Conservation (phyloP, 2,888 invertebrate species). For the Xylota sylvarum region DNA sequence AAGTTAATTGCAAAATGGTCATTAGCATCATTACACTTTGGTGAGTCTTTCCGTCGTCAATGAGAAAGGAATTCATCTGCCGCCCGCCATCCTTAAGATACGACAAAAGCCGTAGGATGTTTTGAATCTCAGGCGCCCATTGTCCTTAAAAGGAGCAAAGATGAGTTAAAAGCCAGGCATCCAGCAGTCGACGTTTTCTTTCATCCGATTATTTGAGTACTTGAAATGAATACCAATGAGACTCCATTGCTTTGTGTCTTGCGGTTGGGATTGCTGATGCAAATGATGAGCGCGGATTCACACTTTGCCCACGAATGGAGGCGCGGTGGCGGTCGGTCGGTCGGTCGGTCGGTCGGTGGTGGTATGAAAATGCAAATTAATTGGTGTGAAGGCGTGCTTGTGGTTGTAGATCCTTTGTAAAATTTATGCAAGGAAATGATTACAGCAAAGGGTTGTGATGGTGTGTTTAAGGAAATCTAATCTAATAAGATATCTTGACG, state of each 20-base stretch:
- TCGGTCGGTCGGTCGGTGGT: constrained; percentile 4
- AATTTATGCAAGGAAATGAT: background rate
- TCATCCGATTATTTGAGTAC: constrained; percentile 72
- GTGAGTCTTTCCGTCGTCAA: constrained; percentile 30
- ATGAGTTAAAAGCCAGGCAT: constrained; percentile 44
- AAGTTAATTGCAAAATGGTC: constrained; percentile 75
- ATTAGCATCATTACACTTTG: constrained; percentile 74
- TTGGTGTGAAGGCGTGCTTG: constrained; percentile 31
- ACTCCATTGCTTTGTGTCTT: constrained; percentile 27
- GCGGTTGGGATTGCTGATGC: constrained; percentile 59
- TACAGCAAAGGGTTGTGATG: background rate
- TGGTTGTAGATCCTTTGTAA: constrained; percentile 8
- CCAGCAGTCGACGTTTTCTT: constrained; percentile 59
- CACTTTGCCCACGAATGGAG: constrained; percentile 45
- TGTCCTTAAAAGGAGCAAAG: constrained; percentile 54
- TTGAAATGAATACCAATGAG: constrained; percentile 75
- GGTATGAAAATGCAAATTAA: constrained; percentile 57
- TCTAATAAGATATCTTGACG: background rate
- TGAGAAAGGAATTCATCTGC: background rate
- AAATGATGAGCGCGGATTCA: constrained; percentile 60
- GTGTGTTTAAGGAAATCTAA: background rate
- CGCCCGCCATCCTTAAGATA: background rate
- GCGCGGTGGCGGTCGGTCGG: background rate
- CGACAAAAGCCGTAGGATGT: constrained; percentile 38
- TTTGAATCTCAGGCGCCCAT: constrained; percentile 59